Evolutionary conservation across 2,888 invertebrate species (phyloP).

Genomic region (Brachyptera risi): DNA sequence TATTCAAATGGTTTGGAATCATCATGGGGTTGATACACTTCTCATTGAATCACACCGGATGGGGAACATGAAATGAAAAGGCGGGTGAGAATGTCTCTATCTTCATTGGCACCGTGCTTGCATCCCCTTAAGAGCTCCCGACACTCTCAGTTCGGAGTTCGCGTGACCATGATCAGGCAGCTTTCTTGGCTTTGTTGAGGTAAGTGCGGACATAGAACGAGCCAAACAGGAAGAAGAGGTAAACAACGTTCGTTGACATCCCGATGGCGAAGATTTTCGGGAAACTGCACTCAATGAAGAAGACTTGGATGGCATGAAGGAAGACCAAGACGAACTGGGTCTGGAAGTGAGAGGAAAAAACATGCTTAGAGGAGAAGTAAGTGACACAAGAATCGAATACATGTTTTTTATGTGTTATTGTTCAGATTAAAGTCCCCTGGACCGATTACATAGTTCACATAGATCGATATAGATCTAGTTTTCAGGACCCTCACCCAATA

Average conservation of each 20-base stretch:
- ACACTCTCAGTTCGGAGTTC: no score
- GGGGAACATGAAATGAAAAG: not conserved
- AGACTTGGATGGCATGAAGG: slow-evolving; percentile 11
- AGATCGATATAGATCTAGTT: no score
- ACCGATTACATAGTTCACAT: no score
- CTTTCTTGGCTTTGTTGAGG: not conserved
- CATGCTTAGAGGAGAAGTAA: not conserved
- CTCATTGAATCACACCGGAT: no score
- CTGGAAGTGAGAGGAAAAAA: not conserved
- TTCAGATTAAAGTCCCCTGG: no score
- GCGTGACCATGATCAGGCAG: no score
- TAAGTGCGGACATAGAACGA: not conserved
- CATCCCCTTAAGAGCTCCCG: no score
- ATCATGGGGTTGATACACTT: not conserved
- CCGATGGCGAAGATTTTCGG: slow-evolving; percentile 2
- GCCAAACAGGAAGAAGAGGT: slow-evolving; percentile 3
- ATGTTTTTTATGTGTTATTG: no score
- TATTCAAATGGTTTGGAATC: not conserved
- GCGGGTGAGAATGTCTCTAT: not conserved
- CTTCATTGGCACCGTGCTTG: no score
- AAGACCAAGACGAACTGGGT: slow-evolving; percentile 17
- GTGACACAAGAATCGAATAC: no score
- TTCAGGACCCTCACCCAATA: no score
- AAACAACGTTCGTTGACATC: not conserved
- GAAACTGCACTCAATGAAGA: slow-evolving; percentile 18